Conservation (phyloP, 2,888 invertebrate genomes). For the Gastracanthus pulcherrimus region DNA sequence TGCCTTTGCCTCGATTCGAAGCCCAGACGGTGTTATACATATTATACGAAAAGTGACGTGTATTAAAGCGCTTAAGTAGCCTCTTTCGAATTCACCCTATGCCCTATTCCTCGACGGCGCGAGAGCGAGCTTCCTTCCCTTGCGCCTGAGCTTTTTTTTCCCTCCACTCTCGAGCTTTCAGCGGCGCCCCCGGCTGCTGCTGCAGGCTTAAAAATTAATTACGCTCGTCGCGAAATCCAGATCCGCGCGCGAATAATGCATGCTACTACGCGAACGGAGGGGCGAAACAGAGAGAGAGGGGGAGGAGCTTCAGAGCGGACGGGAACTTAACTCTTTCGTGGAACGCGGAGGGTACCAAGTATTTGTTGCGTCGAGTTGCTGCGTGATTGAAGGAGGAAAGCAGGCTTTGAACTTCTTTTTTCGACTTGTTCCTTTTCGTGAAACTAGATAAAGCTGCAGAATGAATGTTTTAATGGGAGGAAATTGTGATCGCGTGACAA, state of each 20-base stretch:
- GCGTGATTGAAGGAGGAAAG: constrained; percentile 14
- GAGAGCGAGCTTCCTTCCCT: constrained; percentile 16
- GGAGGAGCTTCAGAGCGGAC: too few species aligned
- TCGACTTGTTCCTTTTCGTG: too few species aligned
- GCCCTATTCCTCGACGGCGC: neutral
- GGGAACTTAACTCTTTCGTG: constrained; percentile 18
- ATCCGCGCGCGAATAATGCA: constrained; percentile 46
- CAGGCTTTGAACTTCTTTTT: neutral
- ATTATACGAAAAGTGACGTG: constrained; percentile 38
- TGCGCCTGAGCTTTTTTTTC: neutral
- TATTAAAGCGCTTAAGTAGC: constrained; percentile 47
- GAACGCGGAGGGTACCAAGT: neutral
- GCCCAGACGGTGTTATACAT: constrained; percentile 7
- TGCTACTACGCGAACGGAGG: neutral
- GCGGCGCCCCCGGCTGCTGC: neutral
- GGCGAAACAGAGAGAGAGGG: too few species aligned
- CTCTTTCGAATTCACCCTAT: constrained; percentile 36
- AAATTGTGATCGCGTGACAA: too few species aligned
- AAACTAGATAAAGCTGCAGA: too few species aligned
- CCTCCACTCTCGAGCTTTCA: neutral
- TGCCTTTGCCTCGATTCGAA: too few species aligned
- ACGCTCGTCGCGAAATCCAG: constrained; percentile 54
- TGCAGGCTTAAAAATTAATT: constrained; percentile 60
- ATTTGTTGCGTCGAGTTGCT: neutral
- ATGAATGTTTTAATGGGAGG: too few species aligned